These are phyloP conservation scores for Eupelmus urozonus DNA, from an alignment of 2,888 invertebrate species.

Conservation along the genomic window DNA sequence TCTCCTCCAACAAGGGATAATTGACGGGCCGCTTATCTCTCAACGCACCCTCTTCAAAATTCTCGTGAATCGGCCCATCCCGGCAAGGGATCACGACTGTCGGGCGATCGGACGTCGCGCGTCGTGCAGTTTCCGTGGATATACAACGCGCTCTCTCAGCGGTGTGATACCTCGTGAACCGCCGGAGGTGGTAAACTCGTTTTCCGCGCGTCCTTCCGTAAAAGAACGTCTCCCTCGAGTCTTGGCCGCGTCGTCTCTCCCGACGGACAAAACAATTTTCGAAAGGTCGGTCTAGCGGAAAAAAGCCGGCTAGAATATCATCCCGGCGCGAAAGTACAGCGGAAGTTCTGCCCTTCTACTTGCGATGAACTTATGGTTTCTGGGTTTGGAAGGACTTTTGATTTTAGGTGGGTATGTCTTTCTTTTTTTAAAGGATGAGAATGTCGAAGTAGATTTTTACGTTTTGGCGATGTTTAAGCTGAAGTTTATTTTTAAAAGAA, in stretches of 20 bases:
- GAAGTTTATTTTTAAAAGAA: too few species aligned
- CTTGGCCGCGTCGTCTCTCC: constrained; percentile 27
- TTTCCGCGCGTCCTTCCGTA: constrained; percentile 48
- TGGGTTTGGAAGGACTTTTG: background rate
- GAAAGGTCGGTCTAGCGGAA: constrained; percentile 46
- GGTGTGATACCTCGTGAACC: constrained; percentile 48
- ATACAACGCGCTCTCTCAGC: constrained; percentile 25
- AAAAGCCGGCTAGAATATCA: constrained; percentile 12
- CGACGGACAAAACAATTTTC: constrained; percentile 51
- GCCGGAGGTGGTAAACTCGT: constrained; percentile 46
- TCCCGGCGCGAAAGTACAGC: constrained; percentile 1
- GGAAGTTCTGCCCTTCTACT: background rate
- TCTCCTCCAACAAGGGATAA: too few species aligned
- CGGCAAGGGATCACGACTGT: constrained; percentile 15
- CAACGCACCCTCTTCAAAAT: background rate
- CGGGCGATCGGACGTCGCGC: constrained; percentile 30
- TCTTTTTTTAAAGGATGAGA: too few species aligned
- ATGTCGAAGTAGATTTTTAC: too few species aligned
- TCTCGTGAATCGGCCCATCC: background rate
- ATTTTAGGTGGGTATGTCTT: background rate
- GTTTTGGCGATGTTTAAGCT: too few species aligned
- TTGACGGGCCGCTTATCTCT: too few species aligned
- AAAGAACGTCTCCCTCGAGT: constrained; percentile 53
- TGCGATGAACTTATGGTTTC: background rate
- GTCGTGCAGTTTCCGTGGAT: constrained; percentile 2